These are phyloP conservation scores for Aegotheles bennettii DNA, from an alignment of 2,113 vertebrate genomes.

Conservation along the genomic window DNA sequence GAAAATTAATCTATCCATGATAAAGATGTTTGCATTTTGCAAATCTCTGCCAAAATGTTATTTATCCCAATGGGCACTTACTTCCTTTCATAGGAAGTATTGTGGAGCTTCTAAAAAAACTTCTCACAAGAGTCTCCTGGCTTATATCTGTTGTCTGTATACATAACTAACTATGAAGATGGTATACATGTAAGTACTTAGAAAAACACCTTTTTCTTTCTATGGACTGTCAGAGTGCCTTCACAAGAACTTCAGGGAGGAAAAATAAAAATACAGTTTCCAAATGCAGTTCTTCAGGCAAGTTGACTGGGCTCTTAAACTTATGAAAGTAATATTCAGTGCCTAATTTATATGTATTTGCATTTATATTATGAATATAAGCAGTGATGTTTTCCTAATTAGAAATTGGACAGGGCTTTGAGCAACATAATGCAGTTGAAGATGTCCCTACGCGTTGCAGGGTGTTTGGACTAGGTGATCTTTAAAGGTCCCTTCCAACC, in stretches of 20 bases:
- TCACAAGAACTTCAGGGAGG: neutral
- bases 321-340: neutral
- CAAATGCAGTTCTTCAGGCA: neutral
- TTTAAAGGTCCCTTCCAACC: neutral
- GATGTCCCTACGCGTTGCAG: neutral
- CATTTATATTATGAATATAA: neutral
- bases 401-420: neutral
- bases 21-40: neutral
- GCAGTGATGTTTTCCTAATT: neutral
- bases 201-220: neutral
- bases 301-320: neutral
- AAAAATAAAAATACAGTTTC: neutral
- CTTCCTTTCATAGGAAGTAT: neutral
- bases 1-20: neutral
- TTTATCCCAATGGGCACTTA: neutral
- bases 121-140: neutral
- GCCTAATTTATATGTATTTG: neutral
- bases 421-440: neutral
- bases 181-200: neutral
- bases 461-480: neutral
- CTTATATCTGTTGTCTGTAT: neutral
- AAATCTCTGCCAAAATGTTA: neutral
- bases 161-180: neutral
- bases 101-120: neutral
- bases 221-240: neutral